Percentiles rank a stretch among this genome's conserved stretches.
These are phyloP conservation scores for Scylla paramamosain DNA, from an alignment of 1,140 invertebrate species.

Conservation along the genomic window DNA sequence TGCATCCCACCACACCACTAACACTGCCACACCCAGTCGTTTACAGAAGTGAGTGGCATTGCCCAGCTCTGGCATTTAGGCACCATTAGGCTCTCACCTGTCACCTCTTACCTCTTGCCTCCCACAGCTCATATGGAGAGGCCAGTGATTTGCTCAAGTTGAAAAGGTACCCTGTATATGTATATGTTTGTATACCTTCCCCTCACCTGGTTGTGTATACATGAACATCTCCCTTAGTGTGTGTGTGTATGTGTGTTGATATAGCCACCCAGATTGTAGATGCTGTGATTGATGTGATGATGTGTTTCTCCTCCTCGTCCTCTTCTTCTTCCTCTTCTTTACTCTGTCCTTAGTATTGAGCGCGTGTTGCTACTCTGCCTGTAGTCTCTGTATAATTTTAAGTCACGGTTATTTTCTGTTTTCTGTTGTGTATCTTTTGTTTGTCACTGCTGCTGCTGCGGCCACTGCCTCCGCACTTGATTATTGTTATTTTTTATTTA, in stretches of 20 bases:
- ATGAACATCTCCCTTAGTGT: not conserved
- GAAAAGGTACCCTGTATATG: conserved; percentile 54
- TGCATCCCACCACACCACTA: too few species aligned
- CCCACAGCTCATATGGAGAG: conserved; percentile 63
- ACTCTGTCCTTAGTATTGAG: too few species aligned
- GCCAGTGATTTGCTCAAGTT: conserved; percentile 62
- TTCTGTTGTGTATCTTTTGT: too few species aligned
- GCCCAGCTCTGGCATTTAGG: too few species aligned
- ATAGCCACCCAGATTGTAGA: too few species aligned
- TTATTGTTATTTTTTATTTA: too few species aligned
- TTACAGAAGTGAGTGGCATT: not conserved
- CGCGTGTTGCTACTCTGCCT: too few species aligned
- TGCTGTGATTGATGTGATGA: too few species aligned
- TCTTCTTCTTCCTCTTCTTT: not conserved
- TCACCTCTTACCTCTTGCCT: not conserved
- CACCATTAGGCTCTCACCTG: not conserved
- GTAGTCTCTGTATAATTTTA: too few species aligned
- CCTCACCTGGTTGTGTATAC: not conserved
- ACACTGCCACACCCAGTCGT: not conserved
- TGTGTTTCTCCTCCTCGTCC: not conserved
- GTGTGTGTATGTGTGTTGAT: not conserved
- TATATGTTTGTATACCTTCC: not conserved
- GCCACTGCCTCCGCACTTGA: too few species aligned
- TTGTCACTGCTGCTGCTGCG: too few species aligned
- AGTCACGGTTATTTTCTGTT: too few species aligned